Percentiles rank a stretch among this genome's conserved stretches.
These are phyloP conservation scores for Oostethus manadensis DNA, from an alignment of 2,113 vertebrate genomes.

Conservation along the genomic window DNA sequence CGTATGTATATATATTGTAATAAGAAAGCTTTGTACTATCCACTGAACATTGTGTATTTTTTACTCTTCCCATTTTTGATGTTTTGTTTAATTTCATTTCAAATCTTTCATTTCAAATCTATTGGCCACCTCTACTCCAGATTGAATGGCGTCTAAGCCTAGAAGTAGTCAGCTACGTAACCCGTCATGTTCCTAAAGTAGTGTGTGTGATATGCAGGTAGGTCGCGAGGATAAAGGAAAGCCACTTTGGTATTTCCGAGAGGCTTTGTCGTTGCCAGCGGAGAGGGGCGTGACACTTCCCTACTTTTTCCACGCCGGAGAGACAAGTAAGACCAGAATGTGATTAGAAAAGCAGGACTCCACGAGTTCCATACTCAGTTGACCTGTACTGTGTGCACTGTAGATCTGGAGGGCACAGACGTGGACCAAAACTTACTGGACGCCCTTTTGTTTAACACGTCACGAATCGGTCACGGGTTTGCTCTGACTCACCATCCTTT, in stretches of 20 bases:
- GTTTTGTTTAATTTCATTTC: no score
- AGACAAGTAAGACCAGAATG: constrained; percentile 75
- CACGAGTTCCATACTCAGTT: neutral
- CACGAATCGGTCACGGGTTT: constrained; percentile 85
- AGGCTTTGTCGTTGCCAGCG: constrained; percentile 75
- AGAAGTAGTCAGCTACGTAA: no score
- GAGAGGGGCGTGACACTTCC: constrained; percentile 70
- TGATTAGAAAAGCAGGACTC: neutral
- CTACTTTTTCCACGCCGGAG: constrained; percentile 90
- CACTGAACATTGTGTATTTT: no score
- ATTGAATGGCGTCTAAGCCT: no score
- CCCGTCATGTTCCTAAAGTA: neutral
- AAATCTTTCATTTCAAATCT: no score
- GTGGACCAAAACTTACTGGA: constrained; percentile 85
- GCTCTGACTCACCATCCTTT: constrained; percentile 79
- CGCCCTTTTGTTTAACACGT: constrained; percentile 82
- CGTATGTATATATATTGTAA: no score
- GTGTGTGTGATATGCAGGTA: constrained; percentile 66
- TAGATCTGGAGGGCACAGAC: constrained; percentile 79
- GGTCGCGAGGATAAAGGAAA: constrained; percentile 82
- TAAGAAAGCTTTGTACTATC: no score
- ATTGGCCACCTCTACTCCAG: no score
- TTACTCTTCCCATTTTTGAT: no score
- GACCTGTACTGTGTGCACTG: neutral
- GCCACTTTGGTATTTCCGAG: constrained; percentile 78